Evolutionary conservation across 64 coral and sea anemone species (phyloP), one percentile per base, ranked within the genome.

Genomic region (Trachythela sp.): DNA sequence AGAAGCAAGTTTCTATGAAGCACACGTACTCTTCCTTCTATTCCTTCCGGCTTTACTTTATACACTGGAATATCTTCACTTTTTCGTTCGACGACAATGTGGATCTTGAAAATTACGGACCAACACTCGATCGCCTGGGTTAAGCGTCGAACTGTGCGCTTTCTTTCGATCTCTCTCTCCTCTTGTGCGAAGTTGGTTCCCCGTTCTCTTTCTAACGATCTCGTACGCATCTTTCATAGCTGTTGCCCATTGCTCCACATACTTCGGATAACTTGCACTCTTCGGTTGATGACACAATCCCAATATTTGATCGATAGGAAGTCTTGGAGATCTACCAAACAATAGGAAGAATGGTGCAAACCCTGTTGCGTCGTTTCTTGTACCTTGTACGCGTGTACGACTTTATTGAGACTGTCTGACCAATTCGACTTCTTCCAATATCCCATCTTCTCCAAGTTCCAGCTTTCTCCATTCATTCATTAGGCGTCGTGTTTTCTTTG

Each of bases 21-120:
- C 27, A 54, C 84, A 72, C 86, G 91, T 31, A 31, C 64, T 13
- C 38, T 85, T 84, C 86, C 76, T 27, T 92, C 48, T 54, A 34
- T 86, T n/a, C 30, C n/a, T 48, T 91, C 85, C 88, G 89, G 41
- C 49, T 32, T 91, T 0, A 94, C 88, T 8, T 94, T 86, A 35
- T 91, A 94, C 85, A 88, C 89, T 54, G 92, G 89, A 60, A 85
- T 94, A 26, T 45, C 77, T 33, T 94, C 89, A 30, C 92, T 75
- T 4, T 94, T 90, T 33, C 86, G 42, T n/a, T 84, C 54, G 27
- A 94, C 75, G 18, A 94, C 93, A 42, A 91, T 17, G 36, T 85
- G 80, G 42, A 91, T 85, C 3, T 89, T 31, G 45, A 68, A 94
- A 67, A 75, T 91, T 91, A 42, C 86, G 70, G 8, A 94, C 71